Evolutionary conservation across 53 echinoderm and acorn worm genomes (phyloP).

Genomic region (Actinopyga echinites): DNA sequence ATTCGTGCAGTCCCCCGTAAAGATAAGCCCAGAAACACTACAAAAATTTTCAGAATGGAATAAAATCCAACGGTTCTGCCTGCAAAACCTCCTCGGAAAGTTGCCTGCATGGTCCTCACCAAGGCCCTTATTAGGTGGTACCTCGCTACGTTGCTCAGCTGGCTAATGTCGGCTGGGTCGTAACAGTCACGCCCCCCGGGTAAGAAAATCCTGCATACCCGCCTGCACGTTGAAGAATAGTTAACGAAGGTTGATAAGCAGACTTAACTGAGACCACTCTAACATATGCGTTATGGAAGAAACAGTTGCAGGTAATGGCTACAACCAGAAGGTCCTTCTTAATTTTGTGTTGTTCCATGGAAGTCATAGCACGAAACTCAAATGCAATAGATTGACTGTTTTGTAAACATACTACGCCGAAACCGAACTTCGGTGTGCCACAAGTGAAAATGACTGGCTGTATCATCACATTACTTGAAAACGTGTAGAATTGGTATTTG

Average conservation of each 20-base stretch:
- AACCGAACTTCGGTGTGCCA: conserved; percentile 20
- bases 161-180: too few species aligned
- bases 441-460: conserved; percentile 29
- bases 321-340: conserved; percentile 22
- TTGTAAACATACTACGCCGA: conserved; percentile 37
- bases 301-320: neutral
- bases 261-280: conserved; percentile 9
- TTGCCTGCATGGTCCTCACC: too few species aligned
- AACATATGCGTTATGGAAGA: conserved; percentile 22
- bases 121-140: too few species aligned
- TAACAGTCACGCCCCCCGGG: too few species aligned
- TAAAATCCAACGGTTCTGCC: too few species aligned
- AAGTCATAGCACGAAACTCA: conserved; percentile 25
- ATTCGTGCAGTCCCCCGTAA: too few species aligned
- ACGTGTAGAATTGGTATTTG: neutral
- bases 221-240: too few species aligned
- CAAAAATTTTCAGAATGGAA: too few species aligned
- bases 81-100: too few species aligned
- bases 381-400: conserved; percentile 23
- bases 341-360: neutral
- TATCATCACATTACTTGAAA: neutral
- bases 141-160: too few species aligned
- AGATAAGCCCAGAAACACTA: too few species aligned
- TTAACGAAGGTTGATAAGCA: conserved; percentile 21
- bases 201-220: too few species aligned